Conservation (phyloP, 92 coral and sea anemone genomes). For the Phymanthus crucifer region DNA sequence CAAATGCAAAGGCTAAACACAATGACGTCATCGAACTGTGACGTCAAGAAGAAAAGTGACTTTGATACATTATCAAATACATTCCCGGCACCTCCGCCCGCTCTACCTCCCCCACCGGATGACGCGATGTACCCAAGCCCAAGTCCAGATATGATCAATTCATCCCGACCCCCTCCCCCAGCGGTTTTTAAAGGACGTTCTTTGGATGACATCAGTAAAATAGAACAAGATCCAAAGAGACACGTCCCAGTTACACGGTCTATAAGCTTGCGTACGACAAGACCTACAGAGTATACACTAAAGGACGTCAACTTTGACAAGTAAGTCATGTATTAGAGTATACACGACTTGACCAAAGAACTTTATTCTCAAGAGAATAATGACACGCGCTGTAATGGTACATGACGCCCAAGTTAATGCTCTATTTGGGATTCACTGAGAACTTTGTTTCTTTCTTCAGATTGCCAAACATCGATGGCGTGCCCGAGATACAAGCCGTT, state of each 20-base stretch:
- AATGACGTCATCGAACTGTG: slow-evolving; percentile 3
- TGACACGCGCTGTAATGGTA: not conserved
- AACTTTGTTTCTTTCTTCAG: not conserved
- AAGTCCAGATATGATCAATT: slow-evolving; percentile 23
- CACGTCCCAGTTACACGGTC: slow-evolving; percentile 26
- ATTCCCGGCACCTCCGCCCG: slow-evolving; percentile 42
- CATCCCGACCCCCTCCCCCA: slow-evolving; percentile 48
- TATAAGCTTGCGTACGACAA: slow-evolving; percentile 32
- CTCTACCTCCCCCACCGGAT: slow-evolving; percentile 46
- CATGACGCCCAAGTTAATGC: not conserved
- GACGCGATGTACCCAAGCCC: slow-evolving; percentile 51
- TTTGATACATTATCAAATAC: slow-evolving; percentile 21
- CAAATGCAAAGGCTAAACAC: slow-evolving; percentile 14
- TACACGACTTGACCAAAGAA: no score
- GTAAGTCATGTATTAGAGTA: slow-evolving; percentile 8
- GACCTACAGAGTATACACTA: slow-evolving; percentile 24
- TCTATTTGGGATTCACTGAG: not conserved
- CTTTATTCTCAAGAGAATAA: no score
- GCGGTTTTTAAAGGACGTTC: slow-evolving; percentile 28
- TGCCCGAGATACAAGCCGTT: slow-evolving; percentile 23
- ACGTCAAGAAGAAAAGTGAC: slow-evolving; percentile 10
- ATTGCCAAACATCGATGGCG: slow-evolving; percentile 14
- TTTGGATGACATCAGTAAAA: slow-evolving; percentile 36
- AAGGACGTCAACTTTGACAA: slow-evolving; percentile 35
- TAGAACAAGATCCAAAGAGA: slow-evolving; percentile 31